A percentile compares a stretch with the other conserved stretches of the same genome.
These are phyloP conservation scores for Diadumene lineata DNA, from an alignment of 92 coral and sea anemone genomes.

Conservation along the genomic window DNA sequence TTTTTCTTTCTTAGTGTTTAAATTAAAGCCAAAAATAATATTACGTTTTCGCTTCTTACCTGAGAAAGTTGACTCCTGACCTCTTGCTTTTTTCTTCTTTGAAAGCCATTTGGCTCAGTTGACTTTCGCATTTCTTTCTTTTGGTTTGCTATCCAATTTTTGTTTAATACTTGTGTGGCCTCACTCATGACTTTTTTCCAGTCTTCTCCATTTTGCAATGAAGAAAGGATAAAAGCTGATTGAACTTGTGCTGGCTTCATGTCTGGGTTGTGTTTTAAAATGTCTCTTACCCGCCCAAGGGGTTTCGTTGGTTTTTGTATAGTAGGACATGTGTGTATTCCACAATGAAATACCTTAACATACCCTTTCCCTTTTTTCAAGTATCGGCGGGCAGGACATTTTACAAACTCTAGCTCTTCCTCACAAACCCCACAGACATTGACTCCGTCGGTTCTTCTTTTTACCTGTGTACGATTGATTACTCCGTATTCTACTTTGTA, in stretches of 20 bases:
- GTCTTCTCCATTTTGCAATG: slow-evolving; percentile 29
- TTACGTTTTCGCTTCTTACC: too few relatives aligned
- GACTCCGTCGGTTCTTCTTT: neutral
- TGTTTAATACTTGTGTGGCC: slow-evolving; percentile 32
- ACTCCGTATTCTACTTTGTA: slow-evolving; percentile 27
- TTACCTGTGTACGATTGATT: slow-evolving; percentile 15
- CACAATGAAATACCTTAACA: slow-evolving; percentile 33
- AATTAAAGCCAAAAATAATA: too few relatives aligned
- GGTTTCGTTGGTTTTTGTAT: too few relatives aligned
- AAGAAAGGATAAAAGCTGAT: slow-evolving; percentile 30
- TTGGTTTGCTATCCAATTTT: slow-evolving; percentile 54
- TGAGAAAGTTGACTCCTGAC: too few relatives aligned
- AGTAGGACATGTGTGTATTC: slow-evolving; percentile 48
- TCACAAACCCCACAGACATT: slow-evolving; percentile 24
- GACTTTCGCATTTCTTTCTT: slow-evolving; percentile 31
- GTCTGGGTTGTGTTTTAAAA: slow-evolving; percentile 33
- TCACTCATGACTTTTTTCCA: slow-evolving; percentile 37
- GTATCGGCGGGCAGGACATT: slow-evolving; percentile 37
- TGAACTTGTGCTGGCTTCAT: slow-evolving; percentile 54
- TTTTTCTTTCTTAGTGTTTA: too few relatives aligned
- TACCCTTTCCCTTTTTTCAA: neutral
- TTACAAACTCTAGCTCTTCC: slow-evolving; percentile 12
- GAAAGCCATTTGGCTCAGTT: slow-evolving; percentile 54
- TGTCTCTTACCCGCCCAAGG: slow-evolving; percentile 22
- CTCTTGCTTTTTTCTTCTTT: too few relatives aligned